phyloP scores from a whole-genome alignment of 2,113 vertebrate genomes.

The Zapus hudsonius region DNA sequence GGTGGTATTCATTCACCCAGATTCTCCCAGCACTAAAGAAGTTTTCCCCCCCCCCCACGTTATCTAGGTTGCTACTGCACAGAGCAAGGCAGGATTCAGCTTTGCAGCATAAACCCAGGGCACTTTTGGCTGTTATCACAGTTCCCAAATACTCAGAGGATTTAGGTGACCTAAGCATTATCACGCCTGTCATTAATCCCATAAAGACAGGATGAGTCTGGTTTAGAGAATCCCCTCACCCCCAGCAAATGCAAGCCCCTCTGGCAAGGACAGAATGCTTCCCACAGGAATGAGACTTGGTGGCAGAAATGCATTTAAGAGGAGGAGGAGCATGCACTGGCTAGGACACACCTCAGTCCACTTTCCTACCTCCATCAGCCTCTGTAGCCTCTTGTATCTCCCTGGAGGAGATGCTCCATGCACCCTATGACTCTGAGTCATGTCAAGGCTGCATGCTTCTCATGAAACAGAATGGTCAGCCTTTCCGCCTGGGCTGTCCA shows the following conservation, averaged over 20 bases:
- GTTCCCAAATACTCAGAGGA: not conserved
- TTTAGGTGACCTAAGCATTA: not conserved
- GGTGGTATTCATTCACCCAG: too few relatives aligned
- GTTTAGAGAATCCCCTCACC: not conserved
- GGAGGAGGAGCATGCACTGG: not conserved
- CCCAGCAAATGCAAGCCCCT: too few relatives aligned
- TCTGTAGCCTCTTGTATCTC: rapidly evolving
- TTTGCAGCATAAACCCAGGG: not conserved
- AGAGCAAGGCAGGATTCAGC: not conserved
- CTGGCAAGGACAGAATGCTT: not conserved
- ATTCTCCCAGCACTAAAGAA: not conserved
- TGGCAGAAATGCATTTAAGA: rapidly evolving
- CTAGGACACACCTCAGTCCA: too few relatives aligned
- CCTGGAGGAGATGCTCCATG: rapidly evolving
- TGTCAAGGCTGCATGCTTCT: not conserved
- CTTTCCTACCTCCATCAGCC: rapidly evolving
- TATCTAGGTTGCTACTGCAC: not conserved
- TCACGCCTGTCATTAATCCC: not conserved
- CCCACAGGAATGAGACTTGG: too few relatives aligned
- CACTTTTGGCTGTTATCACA: rapidly evolving
- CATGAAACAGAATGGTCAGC: not conserved
- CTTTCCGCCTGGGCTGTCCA: not conserved
- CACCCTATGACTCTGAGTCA: not conserved
- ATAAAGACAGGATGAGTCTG: not conserved
- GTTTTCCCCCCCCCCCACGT: not conserved